Evolutionary conservation across 2,888 invertebrate species (phyloP).

Genomic region (Andricus curvator): DNA sequence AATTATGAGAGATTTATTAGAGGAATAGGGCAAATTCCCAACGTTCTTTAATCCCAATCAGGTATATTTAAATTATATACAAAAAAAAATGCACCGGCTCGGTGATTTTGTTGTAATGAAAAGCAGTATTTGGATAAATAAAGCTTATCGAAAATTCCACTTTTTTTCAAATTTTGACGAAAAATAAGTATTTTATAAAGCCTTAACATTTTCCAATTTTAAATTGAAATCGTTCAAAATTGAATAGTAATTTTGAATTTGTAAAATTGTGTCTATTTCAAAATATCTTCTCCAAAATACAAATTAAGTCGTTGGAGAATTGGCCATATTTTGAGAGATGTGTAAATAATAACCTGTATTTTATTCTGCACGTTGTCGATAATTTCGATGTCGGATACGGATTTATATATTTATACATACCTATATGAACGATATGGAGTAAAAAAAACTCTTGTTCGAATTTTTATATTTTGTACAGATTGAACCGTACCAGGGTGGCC

Average conservation of each 20-base stretch:
- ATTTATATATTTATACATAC: constrained; percentile 70
- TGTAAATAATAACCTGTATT: constrained; percentile 71
- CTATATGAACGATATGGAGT: constrained; percentile 49
- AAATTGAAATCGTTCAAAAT: not conserved
- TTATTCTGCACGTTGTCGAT: constrained; percentile 71
- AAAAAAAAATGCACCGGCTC: not conserved
- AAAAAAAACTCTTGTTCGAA: constrained; percentile 59
- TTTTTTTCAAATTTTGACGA: not conserved
- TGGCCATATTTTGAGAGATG: constrained; percentile 32
- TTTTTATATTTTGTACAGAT: constrained; percentile 66
- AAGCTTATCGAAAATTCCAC: constrained; percentile 2
- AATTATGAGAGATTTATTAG: constrained; percentile 61
- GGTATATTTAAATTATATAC: not conserved
- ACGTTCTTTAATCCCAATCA: not conserved
- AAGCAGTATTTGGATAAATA: constrained; percentile 1
- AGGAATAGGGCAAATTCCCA: constrained; percentile 8
- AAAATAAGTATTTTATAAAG: not conserved
- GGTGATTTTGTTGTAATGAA: not conserved
- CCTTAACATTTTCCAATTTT: not conserved
- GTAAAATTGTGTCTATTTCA: too few relatives aligned
- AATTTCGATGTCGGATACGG: constrained; percentile 60
- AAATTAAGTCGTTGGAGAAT: not conserved
- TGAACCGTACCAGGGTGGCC: constrained; percentile 48
- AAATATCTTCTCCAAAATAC: too few relatives aligned
- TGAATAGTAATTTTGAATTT: not conserved